Conservation (phyloP, 2,113 vertebrate genomes). For the Sialia sialis region DNA sequence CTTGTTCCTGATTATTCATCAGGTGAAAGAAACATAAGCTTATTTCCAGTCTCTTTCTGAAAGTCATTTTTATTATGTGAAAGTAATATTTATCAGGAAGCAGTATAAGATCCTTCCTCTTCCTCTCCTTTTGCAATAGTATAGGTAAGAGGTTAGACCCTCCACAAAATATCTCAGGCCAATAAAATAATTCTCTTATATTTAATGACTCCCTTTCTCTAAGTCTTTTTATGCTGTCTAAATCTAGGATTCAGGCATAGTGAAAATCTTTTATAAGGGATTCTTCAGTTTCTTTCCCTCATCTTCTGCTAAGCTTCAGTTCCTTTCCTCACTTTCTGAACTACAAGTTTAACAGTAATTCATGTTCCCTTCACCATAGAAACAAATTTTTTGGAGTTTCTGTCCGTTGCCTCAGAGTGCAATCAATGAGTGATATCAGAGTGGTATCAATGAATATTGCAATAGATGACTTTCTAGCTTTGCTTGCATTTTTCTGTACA, state of each 20-base stretch:
- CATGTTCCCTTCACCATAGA: neutral
- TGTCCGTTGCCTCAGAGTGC: neutral
- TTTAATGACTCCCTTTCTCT: neutral
- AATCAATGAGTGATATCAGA: too few relatives aligned
- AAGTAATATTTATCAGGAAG: neutral
- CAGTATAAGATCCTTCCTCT: neutral
- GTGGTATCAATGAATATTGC: neutral
- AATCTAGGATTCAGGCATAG: neutral
- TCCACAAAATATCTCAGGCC: neutral
- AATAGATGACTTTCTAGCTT: neutral
- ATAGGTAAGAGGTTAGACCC: fast-evolving
- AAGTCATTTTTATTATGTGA: neutral
- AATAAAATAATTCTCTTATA: neutral
- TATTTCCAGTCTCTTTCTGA: neutral
- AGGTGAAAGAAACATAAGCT: neutral
- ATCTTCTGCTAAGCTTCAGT: neutral
- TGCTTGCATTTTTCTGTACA: neutral
- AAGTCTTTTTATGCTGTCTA: neutral
- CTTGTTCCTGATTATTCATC: neutral
- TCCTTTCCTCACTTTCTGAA: neutral
- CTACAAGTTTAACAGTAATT: neutral
- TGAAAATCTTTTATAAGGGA: neutral
- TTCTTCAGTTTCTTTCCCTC: neutral
- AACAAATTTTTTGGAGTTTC: neutral
- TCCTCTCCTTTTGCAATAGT: neutral